phyloP scores from a whole-genome alignment of 2,888 invertebrate species.

The Lasioglossum zephyrum region DNA sequence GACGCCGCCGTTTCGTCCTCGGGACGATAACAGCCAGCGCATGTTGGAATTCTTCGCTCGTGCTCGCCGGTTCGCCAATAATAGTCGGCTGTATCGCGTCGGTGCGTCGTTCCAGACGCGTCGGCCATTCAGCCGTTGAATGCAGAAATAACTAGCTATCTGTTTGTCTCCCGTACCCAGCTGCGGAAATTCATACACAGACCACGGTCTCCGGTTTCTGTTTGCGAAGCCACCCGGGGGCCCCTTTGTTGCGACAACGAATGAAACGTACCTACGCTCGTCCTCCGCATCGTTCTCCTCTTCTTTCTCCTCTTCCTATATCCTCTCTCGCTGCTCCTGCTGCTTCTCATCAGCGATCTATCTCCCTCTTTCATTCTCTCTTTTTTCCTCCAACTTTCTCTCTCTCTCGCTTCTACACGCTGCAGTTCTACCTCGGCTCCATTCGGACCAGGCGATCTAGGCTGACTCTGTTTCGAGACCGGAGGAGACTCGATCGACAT shows the following conservation, averaged over 20 bases:
- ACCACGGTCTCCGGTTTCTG: conserved; percentile 75
- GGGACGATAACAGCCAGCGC: conserved; percentile 63
- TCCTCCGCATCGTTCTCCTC: conserved; percentile 59
- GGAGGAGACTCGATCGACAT: conserved; percentile 6
- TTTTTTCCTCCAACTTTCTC: conserved; percentile 6
- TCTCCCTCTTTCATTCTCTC: conserved; percentile 33
- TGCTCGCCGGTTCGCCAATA: conserved; percentile 65
- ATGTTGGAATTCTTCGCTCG: conserved; percentile 71
- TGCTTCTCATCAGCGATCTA: conserved; percentile 50
- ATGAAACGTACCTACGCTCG: conserved; percentile 72
- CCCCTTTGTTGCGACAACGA: conserved; percentile 73
- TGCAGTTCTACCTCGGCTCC: neutral
- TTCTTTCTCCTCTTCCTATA: conserved; percentile 41
- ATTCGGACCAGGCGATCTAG: conserved; percentile 21
- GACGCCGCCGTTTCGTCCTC: conserved; percentile 50
- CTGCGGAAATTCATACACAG: conserved; percentile 76
- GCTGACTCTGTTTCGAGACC: conserved; percentile 2
- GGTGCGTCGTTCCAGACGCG: conserved; percentile 74
- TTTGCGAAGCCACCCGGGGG: conserved; percentile 75
- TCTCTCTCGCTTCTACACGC: neutral
- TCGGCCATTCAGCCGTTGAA: conserved; percentile 74
- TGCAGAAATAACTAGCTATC: conserved; percentile 76
- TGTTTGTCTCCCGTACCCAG: conserved; percentile 74
- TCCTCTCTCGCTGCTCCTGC: conserved; percentile 48
- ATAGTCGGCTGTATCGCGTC: conserved; percentile 72